Evolutionary conservation across 2,113 vertebrate species (phyloP).

Genomic region (Nothobranchius furzeri): DNA sequence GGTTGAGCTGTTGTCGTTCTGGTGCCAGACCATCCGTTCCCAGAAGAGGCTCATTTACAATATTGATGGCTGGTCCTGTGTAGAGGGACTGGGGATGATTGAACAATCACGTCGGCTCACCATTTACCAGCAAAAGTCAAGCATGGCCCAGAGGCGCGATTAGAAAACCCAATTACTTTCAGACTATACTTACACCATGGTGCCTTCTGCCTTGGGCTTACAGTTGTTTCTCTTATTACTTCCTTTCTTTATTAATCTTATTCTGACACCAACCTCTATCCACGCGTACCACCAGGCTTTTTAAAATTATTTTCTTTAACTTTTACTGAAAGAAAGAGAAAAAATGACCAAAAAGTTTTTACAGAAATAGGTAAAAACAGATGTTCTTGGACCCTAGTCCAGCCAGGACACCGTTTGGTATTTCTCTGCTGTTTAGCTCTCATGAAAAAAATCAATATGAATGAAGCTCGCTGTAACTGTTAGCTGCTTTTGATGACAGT

Average conservation of each 20-base stretch:
- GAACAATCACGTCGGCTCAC: slow-evolving; percentile 74
- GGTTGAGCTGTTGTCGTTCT: slow-evolving; percentile 62
- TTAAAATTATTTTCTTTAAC: not conserved
- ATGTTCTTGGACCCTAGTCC: not conserved
- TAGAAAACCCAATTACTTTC: slow-evolving; percentile 80
- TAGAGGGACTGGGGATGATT: slow-evolving; percentile 69
- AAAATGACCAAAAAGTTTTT: not conserved
- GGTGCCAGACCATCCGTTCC: slow-evolving; percentile 62
- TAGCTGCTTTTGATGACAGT: slow-evolving; percentile 39
- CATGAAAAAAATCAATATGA: slow-evolving; percentile 23
- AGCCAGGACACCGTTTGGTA: not conserved
- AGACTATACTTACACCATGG: slow-evolving; percentile 55
- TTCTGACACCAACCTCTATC: slow-evolving; percentile 59
- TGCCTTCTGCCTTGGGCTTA: slow-evolving; percentile 67
- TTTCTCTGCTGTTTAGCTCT: slow-evolving; percentile 17
- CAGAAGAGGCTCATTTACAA: slow-evolving; percentile 75
- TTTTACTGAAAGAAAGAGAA: not conserved
- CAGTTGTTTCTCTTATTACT: slow-evolving; percentile 80
- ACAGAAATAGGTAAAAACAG: not conserved
- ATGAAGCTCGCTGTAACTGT: slow-evolving; percentile 20
- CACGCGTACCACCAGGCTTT: slow-evolving; percentile 17
- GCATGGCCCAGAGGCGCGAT: slow-evolving; percentile 75
- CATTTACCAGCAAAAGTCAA: slow-evolving; percentile 79
- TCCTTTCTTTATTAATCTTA: slow-evolving; percentile 72
- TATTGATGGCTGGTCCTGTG: slow-evolving; percentile 75